Percentiles rank a stretch among this genome's conserved stretches.
Evolutionary conservation across 2,113 vertebrate species (phyloP).

Genomic region (Micronisus gabar): DNA sequence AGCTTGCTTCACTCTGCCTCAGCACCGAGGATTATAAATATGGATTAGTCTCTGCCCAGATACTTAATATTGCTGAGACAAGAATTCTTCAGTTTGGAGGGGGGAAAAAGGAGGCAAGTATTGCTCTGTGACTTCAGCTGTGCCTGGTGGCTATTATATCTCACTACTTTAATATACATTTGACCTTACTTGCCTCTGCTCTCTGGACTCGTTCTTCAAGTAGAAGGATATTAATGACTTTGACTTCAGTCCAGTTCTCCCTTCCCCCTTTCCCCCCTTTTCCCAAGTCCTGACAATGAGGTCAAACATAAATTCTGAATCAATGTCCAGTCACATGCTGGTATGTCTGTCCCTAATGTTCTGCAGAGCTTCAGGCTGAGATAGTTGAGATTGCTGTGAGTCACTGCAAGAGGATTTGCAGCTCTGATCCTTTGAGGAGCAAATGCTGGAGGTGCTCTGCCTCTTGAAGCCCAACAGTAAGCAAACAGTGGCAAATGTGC

Average conservation of each 20-base stretch:
- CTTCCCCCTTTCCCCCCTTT: not conserved
- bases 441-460: not conserved
- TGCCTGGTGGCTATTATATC: not conserved
- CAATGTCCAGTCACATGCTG: not conserved
- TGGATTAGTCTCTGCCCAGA: not conserved
- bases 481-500: not conserved
- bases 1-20: not conserved
- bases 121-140: not conserved
- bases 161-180: not conserved
- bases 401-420: not conserved
- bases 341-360: not conserved
- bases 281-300: not conserved
- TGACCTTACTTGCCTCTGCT: not conserved
- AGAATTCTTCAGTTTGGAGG: not conserved
- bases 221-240: not conserved
- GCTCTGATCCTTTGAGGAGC: not conserved
- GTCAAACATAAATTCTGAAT: constrained; percentile 9
- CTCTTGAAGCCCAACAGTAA: not conserved
- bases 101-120: not conserved
- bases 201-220: not conserved
- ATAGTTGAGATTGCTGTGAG: not conserved
- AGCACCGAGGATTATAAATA: not conserved
- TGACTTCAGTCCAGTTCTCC: not conserved
- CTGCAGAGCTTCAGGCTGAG: not conserved
- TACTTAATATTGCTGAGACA: not conserved